phyloP scores from a whole-genome alignment of 2,113 vertebrate genomes.

The Upupa epops region DNA sequence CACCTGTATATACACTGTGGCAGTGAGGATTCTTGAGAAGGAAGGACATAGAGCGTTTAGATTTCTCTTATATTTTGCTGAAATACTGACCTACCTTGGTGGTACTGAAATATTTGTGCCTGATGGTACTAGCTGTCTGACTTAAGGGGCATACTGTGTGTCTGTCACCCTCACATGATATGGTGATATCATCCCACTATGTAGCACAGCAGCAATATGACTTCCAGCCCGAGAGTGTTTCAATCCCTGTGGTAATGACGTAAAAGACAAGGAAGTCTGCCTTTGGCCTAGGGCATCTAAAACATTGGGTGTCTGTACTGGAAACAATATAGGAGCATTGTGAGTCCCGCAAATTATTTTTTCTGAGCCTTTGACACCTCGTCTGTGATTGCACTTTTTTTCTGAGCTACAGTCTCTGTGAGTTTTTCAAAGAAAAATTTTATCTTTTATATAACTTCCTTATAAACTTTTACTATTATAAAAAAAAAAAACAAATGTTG shows the following conservation, averaged over 20 bases:
- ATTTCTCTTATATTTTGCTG: neutral
- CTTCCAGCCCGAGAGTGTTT: neutral
- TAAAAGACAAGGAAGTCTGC: neutral
- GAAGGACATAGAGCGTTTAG: neutral
- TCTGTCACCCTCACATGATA: neutral
- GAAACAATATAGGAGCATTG: neutral
- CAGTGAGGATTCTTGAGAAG: neutral
- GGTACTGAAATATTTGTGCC: neutral
- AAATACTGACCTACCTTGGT: neutral
- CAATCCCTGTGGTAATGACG: neutral
- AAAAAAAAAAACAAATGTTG: neutral
- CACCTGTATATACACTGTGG: neutral
- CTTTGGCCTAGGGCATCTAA: neutral
- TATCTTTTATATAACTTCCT: neutral
- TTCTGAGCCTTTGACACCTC: fast-evolving
- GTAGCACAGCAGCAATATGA: neutral
- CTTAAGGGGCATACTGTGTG: fast-evolving
- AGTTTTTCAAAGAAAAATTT: neutral
- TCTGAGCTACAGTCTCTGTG: neutral
- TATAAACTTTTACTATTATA: neutral
- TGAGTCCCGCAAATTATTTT: neutral
- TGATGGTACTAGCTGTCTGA: neutral
- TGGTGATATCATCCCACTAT: neutral
- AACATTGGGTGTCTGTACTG: neutral
- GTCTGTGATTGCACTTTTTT: neutral